A percentile compares a stretch with the other conserved stretches of the same genome.
These are phyloP conservation scores for Cotesia typhae DNA, from an alignment of 1,140 invertebrate species.

Conservation along the genomic window DNA sequence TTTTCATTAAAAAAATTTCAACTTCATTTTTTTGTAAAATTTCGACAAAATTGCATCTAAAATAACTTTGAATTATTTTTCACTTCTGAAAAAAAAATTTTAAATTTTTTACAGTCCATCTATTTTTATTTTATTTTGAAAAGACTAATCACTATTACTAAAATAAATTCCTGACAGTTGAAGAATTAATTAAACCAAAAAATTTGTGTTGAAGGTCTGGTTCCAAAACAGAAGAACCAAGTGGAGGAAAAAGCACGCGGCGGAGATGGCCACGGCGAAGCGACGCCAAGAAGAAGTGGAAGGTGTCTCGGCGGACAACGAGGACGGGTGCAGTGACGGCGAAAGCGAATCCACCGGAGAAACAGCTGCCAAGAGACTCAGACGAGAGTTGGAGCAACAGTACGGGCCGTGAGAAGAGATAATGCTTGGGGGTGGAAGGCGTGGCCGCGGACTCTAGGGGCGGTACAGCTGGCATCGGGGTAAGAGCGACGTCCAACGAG, in stretches of 20 bases:
- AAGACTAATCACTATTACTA: too few relatives aligned
- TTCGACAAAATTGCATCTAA: too few relatives aligned
- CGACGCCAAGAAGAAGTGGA: constrained; percentile 94
- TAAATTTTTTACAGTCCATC: too few relatives aligned
- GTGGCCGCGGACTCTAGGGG: constrained; percentile 51
- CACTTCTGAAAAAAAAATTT: too few relatives aligned
- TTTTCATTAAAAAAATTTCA: too few relatives aligned
- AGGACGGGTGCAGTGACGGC: constrained; percentile 75
- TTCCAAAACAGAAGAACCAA: constrained; percentile 99
- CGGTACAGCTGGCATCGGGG: constrained; percentile 36
- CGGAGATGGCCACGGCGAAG: constrained; percentile 98
- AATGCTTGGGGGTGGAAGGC: constrained; percentile 44
- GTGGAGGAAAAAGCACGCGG: constrained; percentile 99
- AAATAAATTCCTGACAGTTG: too few relatives aligned
- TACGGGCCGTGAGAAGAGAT: constrained; percentile 58
- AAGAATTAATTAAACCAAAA: too few relatives aligned
- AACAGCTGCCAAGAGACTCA: constrained; percentile 67
- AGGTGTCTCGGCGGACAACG: constrained; percentile 72
- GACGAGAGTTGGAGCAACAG: constrained; percentile 67
- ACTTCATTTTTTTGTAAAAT: too few relatives aligned
- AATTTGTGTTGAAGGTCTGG: constrained; percentile 83
- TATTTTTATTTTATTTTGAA: too few relatives aligned
- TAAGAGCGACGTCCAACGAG: constrained; percentile 26
- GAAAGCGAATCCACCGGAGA: constrained; percentile 63
- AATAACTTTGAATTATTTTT: too few relatives aligned